Conservation (phyloP, 2,797 vertebrate species). For the Cyclura pinguis region DNA sequence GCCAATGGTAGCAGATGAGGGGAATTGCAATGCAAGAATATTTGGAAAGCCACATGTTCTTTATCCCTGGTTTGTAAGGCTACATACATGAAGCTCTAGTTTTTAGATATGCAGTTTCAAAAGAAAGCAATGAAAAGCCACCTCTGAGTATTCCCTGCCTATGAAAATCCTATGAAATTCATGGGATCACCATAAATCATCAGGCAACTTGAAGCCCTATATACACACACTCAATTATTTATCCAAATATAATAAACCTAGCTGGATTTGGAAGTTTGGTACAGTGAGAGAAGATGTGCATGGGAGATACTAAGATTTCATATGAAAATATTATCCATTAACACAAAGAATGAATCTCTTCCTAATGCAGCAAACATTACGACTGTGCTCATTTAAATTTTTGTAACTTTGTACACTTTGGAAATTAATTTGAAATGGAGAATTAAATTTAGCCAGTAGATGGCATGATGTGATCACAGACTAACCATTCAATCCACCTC, state of each 20-base stretch:
- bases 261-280: no score
- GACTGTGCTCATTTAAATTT: background rate
- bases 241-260: background rate
- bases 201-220: no score
- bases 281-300: background rate
- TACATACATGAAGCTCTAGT: background rate
- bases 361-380: background rate
- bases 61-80: no score
- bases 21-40: background rate
- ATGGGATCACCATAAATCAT: no score
- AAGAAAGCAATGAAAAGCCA: background rate
- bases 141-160: no score
- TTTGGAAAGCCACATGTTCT: no score
- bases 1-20: background rate
- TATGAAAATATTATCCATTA: background rate
- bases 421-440: background rate
- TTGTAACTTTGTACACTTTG: background rate
- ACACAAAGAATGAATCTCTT: background rate
- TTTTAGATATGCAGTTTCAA: background rate
- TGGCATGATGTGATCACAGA: conserved; percentile 39
- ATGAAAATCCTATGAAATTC: no score
- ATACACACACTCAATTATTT: no score
- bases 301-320: background rate
- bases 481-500: background rate
- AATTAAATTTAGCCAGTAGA: conserved; percentile 53